These are phyloP conservation scores for Spodoptera litura DNA, from an alignment of 1,140 invertebrate species.

Conservation along the genomic window DNA sequence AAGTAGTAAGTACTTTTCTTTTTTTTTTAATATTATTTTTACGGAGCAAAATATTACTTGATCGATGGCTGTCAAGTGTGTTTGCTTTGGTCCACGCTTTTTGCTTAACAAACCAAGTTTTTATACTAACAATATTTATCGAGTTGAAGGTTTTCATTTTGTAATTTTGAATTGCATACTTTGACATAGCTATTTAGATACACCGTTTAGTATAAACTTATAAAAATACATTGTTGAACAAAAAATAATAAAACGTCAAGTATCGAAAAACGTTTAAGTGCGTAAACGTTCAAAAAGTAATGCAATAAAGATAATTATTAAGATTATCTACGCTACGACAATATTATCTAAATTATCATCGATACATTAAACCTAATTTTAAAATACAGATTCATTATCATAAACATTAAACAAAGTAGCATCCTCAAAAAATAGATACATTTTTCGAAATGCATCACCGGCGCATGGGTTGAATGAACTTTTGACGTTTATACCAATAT, in stretches of 20 bases:
- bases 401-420: background rate
- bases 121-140: background rate
- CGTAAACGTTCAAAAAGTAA: too few relatives aligned
- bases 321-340: too few relatives aligned
- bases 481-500: constrained; percentile 68
- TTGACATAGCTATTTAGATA: too few relatives aligned
- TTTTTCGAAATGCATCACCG: constrained; percentile 56
- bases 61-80: constrained; percentile 18
- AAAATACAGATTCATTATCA: background rate
- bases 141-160: too few relatives aligned
- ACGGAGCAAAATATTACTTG: constrained; percentile 13
- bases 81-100: background rate
- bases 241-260: too few relatives aligned
- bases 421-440: constrained; percentile 25
- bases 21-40: constrained; percentile 7
- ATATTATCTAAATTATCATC: too few relatives aligned
- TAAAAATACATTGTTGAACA: too few relatives aligned
- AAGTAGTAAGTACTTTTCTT: constrained; percentile 30
- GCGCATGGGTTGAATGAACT: constrained; percentile 63
- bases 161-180: too few relatives aligned
- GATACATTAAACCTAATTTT: too few relatives aligned
- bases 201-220: too few relatives aligned
- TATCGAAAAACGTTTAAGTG: too few relatives aligned
- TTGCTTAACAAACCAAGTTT: background rate
- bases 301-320: too few relatives aligned